A percentile compares a stretch with the other conserved stretches of the same genome.
These are phyloP conservation scores for Doryteuthis pealeii DNA, from an alignment of 1,140 invertebrate species.

Conservation along the genomic window DNA sequence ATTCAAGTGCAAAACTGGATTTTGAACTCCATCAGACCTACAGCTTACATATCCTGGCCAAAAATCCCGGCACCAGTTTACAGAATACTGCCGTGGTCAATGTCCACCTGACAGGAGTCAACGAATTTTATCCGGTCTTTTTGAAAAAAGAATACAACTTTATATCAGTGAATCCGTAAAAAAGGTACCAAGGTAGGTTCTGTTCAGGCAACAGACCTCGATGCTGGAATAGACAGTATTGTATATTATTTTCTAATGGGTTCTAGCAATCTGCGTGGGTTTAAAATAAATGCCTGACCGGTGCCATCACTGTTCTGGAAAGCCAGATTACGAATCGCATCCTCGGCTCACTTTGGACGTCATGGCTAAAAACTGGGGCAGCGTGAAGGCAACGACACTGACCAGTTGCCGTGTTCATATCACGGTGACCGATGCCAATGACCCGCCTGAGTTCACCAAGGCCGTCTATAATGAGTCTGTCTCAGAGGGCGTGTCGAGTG, in stretches of 20 bases:
- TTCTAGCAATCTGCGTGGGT: constrained; percentile 88
- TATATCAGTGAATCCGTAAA: constrained; percentile 88
- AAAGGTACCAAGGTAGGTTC: constrained; percentile 83
- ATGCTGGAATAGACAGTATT: constrained; percentile 86
- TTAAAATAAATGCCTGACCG: constrained; percentile 81
- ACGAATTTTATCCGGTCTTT: constrained; percentile 92
- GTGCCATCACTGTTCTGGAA: constrained; percentile 74
- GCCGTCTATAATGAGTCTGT: constrained; percentile 74
- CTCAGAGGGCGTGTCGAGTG: constrained; percentile 73
- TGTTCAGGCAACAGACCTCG: constrained; percentile 87
- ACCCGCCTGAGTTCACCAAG: constrained; percentile 87
- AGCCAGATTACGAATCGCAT: constrained; percentile 85
- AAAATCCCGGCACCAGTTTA: constrained; percentile 78
- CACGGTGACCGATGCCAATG: constrained; percentile 91
- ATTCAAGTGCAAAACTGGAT: constrained; percentile 76
- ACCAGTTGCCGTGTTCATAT: constrained; percentile 92
- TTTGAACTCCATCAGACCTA: constrained; percentile 83
- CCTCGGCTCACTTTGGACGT: constrained; percentile 86
- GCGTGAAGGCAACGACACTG: constrained; percentile 90
- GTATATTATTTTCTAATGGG: constrained; percentile 91
- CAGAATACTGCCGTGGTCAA: constrained; percentile 70
- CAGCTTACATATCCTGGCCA: constrained; percentile 77
- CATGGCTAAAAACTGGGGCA: constrained; percentile 90
- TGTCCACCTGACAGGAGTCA: constrained; percentile 83
- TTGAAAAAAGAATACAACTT: constrained; percentile 89